Base-by-base conservation (phyloP, 2,113 vertebrate genomes). In the Cinclus mexicanus region DNA sequence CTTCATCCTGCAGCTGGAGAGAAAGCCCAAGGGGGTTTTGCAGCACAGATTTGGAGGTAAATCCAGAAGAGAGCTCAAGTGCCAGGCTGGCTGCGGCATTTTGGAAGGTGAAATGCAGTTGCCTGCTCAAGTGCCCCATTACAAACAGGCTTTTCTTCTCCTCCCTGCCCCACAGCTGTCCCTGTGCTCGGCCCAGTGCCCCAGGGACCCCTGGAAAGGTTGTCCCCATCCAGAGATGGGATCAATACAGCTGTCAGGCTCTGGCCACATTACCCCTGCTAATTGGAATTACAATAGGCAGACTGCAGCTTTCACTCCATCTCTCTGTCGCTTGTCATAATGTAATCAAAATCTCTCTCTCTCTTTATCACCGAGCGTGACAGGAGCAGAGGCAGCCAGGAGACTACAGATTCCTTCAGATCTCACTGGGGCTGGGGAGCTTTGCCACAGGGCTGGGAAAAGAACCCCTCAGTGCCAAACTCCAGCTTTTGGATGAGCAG, bases 271-370 rank as follows among this genome's bases (percentile, higher is more conserved):
- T 60, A 55, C n/a, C 89, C 70, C 91, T 85, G 71, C 94, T 97
- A 95, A 96, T 86, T 96, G 91, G 84, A 90, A 94, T 85, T 69
- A 89, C 78, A 89, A 85, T 10, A 91, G 94, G 89, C 93, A 95
- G 84, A 18, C 87, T 87, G 75, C 87, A 94, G 96, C 87, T 81
- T 23, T 91, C 93, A 55, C 84, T 96, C 94, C 67, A 91, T 78
- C 95, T 52, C 87, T 52, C 83, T 61, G 61, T 59, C 84, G 28
- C 93, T 93, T 91, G 94, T 88, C 95, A 95, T 89, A 90, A 85
- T 31, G 82, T 41, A 94, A 95, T 92, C 96, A 96, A 94, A 97
- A 92, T 41, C 82, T 78, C 91, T 85, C 74, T 14, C 69, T 71
- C 90, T 72, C 79, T 89, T 44, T 60, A 52, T 74, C 95, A 64